These are phyloP conservation scores for Lingula anatina DNA, from an alignment of 2,888 invertebrate genomes.

Conservation along the genomic window DNA sequence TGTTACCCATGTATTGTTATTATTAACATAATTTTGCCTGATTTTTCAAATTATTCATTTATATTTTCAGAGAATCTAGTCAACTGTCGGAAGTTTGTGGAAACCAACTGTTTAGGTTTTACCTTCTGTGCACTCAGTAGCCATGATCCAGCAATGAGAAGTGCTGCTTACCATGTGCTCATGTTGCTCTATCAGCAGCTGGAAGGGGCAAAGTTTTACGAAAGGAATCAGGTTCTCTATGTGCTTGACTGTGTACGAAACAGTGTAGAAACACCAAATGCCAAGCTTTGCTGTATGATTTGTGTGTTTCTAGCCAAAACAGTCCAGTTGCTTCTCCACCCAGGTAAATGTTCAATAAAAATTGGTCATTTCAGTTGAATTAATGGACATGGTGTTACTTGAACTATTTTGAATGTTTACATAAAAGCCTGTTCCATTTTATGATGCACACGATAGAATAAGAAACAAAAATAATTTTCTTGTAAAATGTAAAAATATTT, in stretches of 20 bases:
- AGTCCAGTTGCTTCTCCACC: slow-evolving; percentile 68
- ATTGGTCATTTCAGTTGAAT: too few species aligned
- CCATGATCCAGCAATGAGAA: slow-evolving; percentile 62
- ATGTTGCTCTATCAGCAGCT: slow-evolving; percentile 70
- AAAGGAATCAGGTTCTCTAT: slow-evolving; percentile 65
- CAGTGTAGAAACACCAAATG: slow-evolving; percentile 57
- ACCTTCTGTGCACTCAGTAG: slow-evolving; percentile 69
- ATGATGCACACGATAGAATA: too few species aligned
- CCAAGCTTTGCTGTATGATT: slow-evolving; percentile 60
- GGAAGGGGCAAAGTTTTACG: slow-evolving; percentile 58
- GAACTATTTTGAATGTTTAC: too few species aligned
- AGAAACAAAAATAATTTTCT: too few species aligned
- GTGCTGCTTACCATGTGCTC: slow-evolving; percentile 70
- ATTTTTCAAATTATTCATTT: not conserved
- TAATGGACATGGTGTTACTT: too few species aligned
- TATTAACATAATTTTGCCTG: not conserved
- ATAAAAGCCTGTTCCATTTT: too few species aligned
- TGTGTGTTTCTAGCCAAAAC: slow-evolving; percentile 69
- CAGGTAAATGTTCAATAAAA: slow-evolving; percentile 47
- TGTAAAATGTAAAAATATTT: too few species aligned
- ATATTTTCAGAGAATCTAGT: slow-evolving; percentile 61
- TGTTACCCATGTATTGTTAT: not conserved
- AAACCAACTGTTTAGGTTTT: slow-evolving; percentile 67
- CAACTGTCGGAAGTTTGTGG: slow-evolving; percentile 66
- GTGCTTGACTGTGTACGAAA: slow-evolving; percentile 65